Evolutionary conservation across 2,113 vertebrate genomes (phyloP).

Genomic region (Micromys minutus): DNA sequence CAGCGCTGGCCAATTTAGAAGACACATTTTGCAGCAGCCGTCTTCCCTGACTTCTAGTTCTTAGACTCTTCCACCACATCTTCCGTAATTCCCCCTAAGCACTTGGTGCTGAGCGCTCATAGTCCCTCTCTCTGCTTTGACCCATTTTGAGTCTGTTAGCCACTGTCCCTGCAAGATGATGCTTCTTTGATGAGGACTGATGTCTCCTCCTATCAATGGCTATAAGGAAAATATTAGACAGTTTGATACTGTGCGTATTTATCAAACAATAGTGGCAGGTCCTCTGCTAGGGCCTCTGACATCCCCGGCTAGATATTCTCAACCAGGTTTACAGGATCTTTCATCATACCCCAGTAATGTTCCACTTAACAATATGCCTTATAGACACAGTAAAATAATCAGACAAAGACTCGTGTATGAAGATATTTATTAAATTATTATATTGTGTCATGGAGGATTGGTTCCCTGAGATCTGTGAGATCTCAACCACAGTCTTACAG

Average conservation of each 20-base stretch:
- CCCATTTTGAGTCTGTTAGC: not conserved
- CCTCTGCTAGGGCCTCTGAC: not conserved
- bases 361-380: not conserved
- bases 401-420: not conserved
- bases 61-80: not conserved
- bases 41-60: not conserved
- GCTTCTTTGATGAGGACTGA: too few relatives aligned
- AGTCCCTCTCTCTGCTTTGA: not conserved
- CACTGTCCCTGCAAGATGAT: not conserved
- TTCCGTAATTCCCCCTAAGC: too few relatives aligned
- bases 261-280: too few relatives aligned
- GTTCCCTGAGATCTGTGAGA: not conserved
- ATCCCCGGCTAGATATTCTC: not conserved
- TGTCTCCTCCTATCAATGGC: not conserved
- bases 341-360: not conserved
- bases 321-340: not conserved
- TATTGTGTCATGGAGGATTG: not conserved
- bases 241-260: not conserved
- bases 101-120: too few relatives aligned
- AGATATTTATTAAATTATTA: conserved; percentile 55
- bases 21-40: not conserved
- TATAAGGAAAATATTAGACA: not conserved
- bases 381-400: not conserved
- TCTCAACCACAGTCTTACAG: not conserved
- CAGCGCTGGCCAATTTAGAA: not conserved